Evolutionary conservation across 35 echinoderm and acorn worm species (phyloP).

Genomic region (Ophiothrix spiculata): DNA sequence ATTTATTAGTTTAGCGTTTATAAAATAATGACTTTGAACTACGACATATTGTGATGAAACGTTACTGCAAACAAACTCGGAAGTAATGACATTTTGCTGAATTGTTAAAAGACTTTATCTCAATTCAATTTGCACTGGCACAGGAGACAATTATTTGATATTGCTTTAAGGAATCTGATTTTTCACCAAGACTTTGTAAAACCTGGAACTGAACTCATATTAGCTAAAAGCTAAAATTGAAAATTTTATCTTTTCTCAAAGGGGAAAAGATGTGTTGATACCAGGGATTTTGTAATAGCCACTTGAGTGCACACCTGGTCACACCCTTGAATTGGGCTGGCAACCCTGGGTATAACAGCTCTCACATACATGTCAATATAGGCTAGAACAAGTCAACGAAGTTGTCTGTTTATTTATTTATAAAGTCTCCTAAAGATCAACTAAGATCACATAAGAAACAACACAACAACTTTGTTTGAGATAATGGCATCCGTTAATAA

Average conservation of each 20-base stretch:
- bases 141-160: not conserved
- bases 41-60: too few species aligned
- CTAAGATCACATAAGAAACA: too few species aligned
- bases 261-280: not conserved
- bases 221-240: not conserved
- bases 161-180: not conserved
- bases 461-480: too few species aligned
- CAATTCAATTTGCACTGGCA: not conserved
- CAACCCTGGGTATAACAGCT: too few species aligned
- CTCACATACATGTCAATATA: too few species aligned
- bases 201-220: not conserved
- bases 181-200: not conserved
- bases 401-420: too few species aligned
- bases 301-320: too few species aligned
- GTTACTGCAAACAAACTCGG: too few species aligned
- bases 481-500: too few species aligned
- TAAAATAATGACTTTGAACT: not conserved
- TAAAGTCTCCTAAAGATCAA: too few species aligned
- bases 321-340: too few species aligned
- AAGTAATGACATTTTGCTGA: not conserved
- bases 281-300: not conserved
- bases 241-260: not conserved
- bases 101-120: not conserved
- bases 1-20: not conserved
- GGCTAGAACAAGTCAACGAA: too few species aligned